phyloP scores from a whole-genome alignment of 2,888 invertebrate species.

The Erebia aethiops region DNA sequence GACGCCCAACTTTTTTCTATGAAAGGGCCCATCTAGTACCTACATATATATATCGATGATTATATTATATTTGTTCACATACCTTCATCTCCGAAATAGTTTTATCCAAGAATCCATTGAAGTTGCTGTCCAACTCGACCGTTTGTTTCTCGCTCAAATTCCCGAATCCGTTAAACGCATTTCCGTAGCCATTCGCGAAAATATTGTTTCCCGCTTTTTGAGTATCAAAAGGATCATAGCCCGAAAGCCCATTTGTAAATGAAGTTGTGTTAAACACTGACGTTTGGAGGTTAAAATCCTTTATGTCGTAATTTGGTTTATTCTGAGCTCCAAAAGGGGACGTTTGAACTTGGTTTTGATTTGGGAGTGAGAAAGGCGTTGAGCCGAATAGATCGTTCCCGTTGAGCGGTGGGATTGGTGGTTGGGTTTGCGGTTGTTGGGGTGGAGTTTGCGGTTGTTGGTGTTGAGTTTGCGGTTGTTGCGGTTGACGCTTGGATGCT shows the following conservation, averaged over 20 bases:
- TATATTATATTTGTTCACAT: slow-evolving; percentile 41
- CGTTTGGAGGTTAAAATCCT: slow-evolving; percentile 73
- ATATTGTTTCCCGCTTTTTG: slow-evolving; percentile 82
- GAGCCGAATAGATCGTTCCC: slow-evolving; percentile 92
- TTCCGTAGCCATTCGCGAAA: slow-evolving; percentile 69
- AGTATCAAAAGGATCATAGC: slow-evolving; percentile 93
- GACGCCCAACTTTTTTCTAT: too few relatives aligned
- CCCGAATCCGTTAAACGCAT: slow-evolving; percentile 74
- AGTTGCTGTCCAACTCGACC: slow-evolving; percentile 82
- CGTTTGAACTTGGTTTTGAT: slow-evolving; percentile 30
- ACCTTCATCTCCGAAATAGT: slow-evolving; percentile 95
- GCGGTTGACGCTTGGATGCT: slow-evolving; percentile 81
- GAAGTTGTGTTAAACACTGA: slow-evolving; percentile 70
- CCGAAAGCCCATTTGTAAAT: slow-evolving; percentile 72
- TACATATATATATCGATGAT: too few relatives aligned
- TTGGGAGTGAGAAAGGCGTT: slow-evolving; percentile 85
- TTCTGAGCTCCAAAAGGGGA: slow-evolving; percentile 23
- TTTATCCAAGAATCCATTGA: slow-evolving; percentile 91
- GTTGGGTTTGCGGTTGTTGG: slow-evolving; percentile 43
- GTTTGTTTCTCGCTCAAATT: slow-evolving; percentile 76
- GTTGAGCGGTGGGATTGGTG: slow-evolving; percentile 61
- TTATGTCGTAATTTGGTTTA: slow-evolving; percentile 76
- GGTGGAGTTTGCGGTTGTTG: slow-evolving; percentile 25
- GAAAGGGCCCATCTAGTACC: too few relatives aligned
- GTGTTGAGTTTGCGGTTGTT: slow-evolving; percentile 52